Percentiles rank a stretch among this genome's conserved stretches.
These are phyloP conservation scores for Eulemur rubriventer DNA, from an alignment of 2,797 vertebrate species.

Conservation along the genomic window DNA sequence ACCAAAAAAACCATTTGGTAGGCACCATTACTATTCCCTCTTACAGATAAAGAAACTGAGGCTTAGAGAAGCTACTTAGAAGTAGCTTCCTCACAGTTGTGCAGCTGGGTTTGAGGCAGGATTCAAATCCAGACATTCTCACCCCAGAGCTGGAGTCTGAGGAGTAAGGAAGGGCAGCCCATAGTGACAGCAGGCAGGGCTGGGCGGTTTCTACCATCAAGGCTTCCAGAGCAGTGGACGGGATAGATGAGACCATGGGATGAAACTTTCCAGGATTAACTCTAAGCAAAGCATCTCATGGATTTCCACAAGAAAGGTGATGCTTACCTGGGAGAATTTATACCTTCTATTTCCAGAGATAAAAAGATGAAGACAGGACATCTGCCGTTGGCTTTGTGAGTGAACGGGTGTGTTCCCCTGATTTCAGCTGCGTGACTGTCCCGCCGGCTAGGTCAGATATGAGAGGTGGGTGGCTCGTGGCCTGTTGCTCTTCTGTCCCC, in stretches of 20 bases:
- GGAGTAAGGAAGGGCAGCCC: background rate
- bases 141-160: background rate
- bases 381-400: background rate
- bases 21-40: background rate
- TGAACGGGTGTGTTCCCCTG: background rate
- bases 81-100: background rate
- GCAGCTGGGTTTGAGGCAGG: background rate
- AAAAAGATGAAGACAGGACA: background rate
- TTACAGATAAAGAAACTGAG: background rate
- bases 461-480: background rate
- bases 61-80: background rate
- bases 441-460: background rate
- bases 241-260: background rate
- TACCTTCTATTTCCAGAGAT: background rate
- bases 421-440: rapidly evolving
- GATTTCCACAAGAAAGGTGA: background rate
- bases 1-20: background rate
- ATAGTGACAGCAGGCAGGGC: background rate
- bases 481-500: background rate
- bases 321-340: background rate
- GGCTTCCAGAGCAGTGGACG: background rate
- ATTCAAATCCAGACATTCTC: background rate
- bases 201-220: background rate
- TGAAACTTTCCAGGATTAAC: background rate
- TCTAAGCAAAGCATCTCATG: background rate